A percentile compares a stretch with the other conserved stretches of the same genome.
These are phyloP conservation scores for Gryllus longicercus DNA, from an alignment of 2,888 invertebrate species.

Conservation along the genomic window DNA sequence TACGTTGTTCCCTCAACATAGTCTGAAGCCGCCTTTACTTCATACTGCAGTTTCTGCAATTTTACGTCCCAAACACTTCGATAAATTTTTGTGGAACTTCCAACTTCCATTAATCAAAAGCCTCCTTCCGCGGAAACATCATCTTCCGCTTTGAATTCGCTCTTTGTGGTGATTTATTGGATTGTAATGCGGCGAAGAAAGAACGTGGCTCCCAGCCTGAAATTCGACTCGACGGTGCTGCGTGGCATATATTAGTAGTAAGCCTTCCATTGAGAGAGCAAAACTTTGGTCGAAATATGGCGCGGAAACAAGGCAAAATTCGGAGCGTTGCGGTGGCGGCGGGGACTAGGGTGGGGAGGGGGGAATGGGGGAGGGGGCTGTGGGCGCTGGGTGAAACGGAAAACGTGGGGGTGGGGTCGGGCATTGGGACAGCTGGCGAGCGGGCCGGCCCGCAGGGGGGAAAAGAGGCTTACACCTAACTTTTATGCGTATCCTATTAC, in stretches of 20 bases:
- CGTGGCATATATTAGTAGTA: neutral
- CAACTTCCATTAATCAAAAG: constrained; percentile 9
- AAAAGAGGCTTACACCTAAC: neutral
- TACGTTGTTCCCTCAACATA: neutral
- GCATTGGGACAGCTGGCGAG: no score
- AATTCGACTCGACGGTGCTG: neutral
- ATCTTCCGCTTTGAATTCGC: neutral
- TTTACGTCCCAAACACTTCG: neutral
- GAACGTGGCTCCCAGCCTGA: neutral
- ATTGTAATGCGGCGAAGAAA: constrained; percentile 17
- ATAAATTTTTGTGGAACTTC: neutral
- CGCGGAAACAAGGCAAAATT: neutral
- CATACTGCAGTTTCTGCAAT: neutral
- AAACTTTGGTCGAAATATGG: neutral
- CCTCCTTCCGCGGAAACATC: neutral
- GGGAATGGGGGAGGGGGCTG: no score
- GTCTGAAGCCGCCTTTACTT: neutral
- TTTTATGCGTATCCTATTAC: constrained; percentile 4
- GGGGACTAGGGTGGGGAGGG: no score
- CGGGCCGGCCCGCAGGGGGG: neutral
- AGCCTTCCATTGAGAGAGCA: constrained; percentile 6
- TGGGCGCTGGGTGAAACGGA: no score
- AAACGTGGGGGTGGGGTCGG: no score
- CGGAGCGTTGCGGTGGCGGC: no score
- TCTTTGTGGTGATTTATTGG: constrained; percentile 2